These are phyloP conservation scores for Holacanthus passer DNA, from an alignment of 2,113 vertebrate species.

Conservation along the genomic window DNA sequence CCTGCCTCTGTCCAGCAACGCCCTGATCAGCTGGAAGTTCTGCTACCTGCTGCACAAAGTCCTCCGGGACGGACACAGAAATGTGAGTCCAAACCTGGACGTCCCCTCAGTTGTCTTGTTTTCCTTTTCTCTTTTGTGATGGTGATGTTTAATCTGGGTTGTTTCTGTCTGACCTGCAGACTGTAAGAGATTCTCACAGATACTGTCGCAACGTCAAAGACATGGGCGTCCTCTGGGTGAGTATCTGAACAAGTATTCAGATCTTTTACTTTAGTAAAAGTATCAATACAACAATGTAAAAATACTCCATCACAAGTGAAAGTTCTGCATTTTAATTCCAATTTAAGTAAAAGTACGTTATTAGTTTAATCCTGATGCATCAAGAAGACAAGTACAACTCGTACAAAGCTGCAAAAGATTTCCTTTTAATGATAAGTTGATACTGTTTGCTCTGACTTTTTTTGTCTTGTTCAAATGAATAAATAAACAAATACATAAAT, in stretches of 20 bases:
- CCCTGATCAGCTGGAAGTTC: constrained; percentile 97
- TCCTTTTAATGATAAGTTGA: too few species aligned
- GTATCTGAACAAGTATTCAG: background rate
- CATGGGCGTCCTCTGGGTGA: constrained; percentile 79
- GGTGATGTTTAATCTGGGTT: background rate
- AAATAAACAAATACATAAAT: background rate
- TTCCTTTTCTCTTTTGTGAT: background rate
- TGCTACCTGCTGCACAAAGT: constrained; percentile 97
- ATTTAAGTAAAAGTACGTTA: too few species aligned
- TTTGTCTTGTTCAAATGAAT: background rate
- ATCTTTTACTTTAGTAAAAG: background rate
- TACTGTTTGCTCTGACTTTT: too few species aligned
- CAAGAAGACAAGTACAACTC: too few species aligned
- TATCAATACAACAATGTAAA: too few species aligned
- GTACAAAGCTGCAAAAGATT: too few species aligned
- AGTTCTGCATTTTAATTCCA: background rate
- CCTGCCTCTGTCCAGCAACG: constrained; percentile 93
- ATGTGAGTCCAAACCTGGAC: constrained; percentile 74
- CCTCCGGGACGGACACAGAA: constrained; percentile 92
- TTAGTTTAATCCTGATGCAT: too few species aligned
- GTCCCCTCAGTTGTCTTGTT: background rate
- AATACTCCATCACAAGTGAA: background rate
- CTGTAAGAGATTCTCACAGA: constrained; percentile 64
- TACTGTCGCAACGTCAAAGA: constrained; percentile 67
- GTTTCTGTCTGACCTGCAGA: constrained; percentile 39